Conservation (phyloP, 2,113 vertebrate species). For the Piliocolobus tephrosceles region DNA sequence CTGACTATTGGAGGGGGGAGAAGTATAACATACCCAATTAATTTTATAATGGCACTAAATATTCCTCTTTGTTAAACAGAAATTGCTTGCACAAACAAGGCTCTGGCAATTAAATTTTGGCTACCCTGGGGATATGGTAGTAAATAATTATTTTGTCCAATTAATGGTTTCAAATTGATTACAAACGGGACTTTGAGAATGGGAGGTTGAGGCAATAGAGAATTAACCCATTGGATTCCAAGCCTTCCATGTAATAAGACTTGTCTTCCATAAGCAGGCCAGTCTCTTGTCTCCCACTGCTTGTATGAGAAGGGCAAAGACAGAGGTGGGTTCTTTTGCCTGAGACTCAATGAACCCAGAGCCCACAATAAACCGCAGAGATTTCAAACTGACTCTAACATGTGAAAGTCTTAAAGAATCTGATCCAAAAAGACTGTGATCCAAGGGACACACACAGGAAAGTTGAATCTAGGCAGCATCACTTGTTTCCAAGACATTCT, state of each 20-base stretch:
- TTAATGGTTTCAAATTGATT: slow-evolving; percentile 72
- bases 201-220: not conserved
- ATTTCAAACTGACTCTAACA: too few relatives aligned
- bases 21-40: slow-evolving; percentile 66
- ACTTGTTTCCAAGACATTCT: too few relatives aligned
- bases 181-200: not conserved
- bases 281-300: accelerated
- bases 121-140: slow-evolving; percentile 44
- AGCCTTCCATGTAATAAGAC: not conserved
- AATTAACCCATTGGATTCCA: not conserved
- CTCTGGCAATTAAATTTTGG: slow-evolving; percentile 61
- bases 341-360: accelerated
- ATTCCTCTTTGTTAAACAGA: slow-evolving; percentile 69
- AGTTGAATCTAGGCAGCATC: accelerated
- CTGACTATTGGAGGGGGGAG: not conserved
- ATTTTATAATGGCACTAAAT: slow-evolving; percentile 68
- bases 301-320: not conserved
- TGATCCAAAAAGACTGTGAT: not conserved
- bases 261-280: accelerated
- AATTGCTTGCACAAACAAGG: slow-evolving; percentile 54
- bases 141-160: slow-evolving; percentile 66
- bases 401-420: not conserved
- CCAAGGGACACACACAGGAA: too few relatives aligned
- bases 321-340: accelerated
- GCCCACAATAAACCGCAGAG: not conserved